Conservation (phyloP, 1,140 invertebrate species). For the Pissodes strobi region DNA sequence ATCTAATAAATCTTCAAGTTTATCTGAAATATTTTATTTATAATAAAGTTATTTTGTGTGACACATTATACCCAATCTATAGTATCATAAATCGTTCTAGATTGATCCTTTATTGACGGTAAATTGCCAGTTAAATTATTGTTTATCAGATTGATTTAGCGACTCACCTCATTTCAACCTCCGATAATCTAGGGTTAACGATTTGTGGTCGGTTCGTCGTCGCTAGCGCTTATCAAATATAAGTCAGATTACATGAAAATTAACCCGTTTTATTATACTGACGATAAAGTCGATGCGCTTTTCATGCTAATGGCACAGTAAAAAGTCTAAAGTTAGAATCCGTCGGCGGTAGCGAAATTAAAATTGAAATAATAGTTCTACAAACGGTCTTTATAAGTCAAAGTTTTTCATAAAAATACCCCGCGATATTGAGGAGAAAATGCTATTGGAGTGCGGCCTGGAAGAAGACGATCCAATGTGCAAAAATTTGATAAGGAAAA, state of each 20-base stretch:
- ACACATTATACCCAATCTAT: too few relatives aligned
- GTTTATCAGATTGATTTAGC: too few relatives aligned
- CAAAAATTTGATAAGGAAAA: conserved; percentile 8
- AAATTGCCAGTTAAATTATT: too few relatives aligned
- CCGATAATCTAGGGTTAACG: not conserved
- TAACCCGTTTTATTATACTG: conserved; percentile 2
- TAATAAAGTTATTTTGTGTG: too few relatives aligned
- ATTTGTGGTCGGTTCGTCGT: not conserved
- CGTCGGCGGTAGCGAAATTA: not conserved
- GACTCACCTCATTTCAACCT: too few relatives aligned
- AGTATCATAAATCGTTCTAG: too few relatives aligned
- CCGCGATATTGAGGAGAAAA: not conserved
- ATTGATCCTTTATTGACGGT: too few relatives aligned
- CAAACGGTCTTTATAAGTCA: not conserved
- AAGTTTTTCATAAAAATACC: too few relatives aligned
- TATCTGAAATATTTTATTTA: too few relatives aligned
- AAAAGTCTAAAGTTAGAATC: conserved; percentile 3
- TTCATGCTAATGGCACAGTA: conserved; percentile 11
- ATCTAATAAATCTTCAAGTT: too few relatives aligned
- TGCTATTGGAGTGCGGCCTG: conserved; percentile 22
- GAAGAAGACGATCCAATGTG: conserved; percentile 28
- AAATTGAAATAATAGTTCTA: not conserved
- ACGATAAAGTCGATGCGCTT: conserved; percentile 8
- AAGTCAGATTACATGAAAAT: conserved; percentile 8
- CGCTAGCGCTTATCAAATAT: not conserved